phyloP scores from a whole-genome alignment of 2,113 vertebrate species.

The Loxodonta africana region DNA sequence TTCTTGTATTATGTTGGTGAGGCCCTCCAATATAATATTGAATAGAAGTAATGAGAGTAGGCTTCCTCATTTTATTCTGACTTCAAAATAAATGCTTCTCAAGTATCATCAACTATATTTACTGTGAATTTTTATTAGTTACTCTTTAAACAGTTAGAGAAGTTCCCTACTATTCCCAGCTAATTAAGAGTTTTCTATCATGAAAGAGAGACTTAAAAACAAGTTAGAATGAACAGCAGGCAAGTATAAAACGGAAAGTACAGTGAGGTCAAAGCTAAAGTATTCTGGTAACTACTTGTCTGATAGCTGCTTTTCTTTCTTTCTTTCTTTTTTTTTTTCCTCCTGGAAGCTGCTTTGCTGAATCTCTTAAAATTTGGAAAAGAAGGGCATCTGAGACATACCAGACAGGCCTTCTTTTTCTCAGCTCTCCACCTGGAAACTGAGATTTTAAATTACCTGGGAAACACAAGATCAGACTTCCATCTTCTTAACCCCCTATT shows the following conservation, averaged over 20 bases:
- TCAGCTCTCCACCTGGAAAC: not conserved
- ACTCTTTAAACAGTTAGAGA: not conserved
- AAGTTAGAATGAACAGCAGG: constrained; percentile 2
- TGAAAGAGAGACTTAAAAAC: constrained; percentile 32
- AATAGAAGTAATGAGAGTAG: not conserved
- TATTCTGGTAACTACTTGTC: not conserved
- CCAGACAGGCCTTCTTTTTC: not conserved
- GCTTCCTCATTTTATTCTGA: not conserved
- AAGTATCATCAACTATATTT: not conserved
- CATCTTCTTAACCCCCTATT: not conserved
- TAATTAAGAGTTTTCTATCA: not conserved
- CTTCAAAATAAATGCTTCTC: constrained; percentile 27
- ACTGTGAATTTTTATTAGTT: constrained; percentile 37
- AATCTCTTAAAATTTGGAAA: not conserved
- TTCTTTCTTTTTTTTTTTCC: not conserved
- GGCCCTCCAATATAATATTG: not conserved
- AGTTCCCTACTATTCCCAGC: not conserved
- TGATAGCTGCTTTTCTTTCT: not conserved
- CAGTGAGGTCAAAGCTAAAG: constrained; percentile 1
- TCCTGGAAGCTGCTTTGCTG: not conserved
- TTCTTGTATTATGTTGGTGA: not conserved
- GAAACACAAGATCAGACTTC: not conserved
- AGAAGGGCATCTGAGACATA: not conserved
- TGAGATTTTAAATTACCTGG: constrained; percentile 34
- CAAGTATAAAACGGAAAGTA: not conserved